Evolutionary conservation across 2,113 vertebrate genomes (phyloP).

Genomic region (Syngnathus floridae): DNA sequence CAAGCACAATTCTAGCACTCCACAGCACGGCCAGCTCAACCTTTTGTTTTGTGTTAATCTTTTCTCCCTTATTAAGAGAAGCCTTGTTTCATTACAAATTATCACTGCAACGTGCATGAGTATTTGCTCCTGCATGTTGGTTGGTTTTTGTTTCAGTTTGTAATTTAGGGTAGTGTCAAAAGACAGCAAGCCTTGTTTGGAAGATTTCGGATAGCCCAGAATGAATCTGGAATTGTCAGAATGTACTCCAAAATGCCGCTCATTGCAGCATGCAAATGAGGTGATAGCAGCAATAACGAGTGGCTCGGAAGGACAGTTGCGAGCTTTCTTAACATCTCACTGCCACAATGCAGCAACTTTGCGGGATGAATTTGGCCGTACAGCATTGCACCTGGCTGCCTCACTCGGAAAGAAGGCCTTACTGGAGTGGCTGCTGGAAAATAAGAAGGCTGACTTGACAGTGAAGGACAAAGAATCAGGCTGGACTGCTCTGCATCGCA

Average conservation of each 20-base stretch:
- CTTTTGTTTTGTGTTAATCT: conserved; percentile 20
- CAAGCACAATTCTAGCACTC: conserved; percentile 76
- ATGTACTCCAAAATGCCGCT: conserved; percentile 89
- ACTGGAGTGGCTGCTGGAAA: conserved; percentile 86
- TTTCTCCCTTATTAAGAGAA: conserved; percentile 4
- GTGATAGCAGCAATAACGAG: conserved; percentile 84
- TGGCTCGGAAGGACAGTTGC: conserved; percentile 82
- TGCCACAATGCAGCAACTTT: conserved; percentile 86
- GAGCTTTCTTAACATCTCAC: conserved; percentile 80
- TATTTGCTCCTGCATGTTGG: conserved; percentile 14
- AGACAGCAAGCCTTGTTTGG: conserved; percentile 10
- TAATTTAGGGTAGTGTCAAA: background rate
- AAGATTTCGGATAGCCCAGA: conserved; percentile 48
- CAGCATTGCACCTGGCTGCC: conserved; percentile 82
- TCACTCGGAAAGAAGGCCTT: conserved; percentile 86
- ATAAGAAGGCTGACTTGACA: conserved; percentile 79
- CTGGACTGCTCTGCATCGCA: conserved; percentile 94
- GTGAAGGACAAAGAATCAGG: conserved; percentile 90
- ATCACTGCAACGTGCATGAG: conserved; percentile 2
- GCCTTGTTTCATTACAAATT: background rate
- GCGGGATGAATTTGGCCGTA: conserved; percentile 85
- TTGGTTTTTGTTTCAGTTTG: conserved; percentile 24
- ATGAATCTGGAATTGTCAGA: conserved; percentile 81
- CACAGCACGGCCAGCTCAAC: conserved; percentile 43
- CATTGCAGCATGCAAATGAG: conserved; percentile 82